Evolutionary conservation across 2,888 invertebrate species (phyloP).

Genomic region (Agelastica alni): DNA sequence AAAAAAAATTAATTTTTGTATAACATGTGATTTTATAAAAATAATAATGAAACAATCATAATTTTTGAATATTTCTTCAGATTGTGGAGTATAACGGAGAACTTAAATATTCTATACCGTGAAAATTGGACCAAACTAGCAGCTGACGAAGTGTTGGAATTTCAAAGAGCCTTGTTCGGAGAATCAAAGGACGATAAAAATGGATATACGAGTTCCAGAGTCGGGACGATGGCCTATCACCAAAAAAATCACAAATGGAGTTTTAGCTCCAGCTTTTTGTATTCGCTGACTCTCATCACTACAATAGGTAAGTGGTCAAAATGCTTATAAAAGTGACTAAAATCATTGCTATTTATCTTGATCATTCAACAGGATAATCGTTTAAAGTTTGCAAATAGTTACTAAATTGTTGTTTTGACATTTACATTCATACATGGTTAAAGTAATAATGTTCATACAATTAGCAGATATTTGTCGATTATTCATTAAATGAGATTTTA

Average conservation of each 20-base stretch:
- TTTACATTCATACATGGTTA: too few relatives aligned
- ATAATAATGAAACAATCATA: too few relatives aligned
- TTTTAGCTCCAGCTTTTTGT: conserved; percentile 89
- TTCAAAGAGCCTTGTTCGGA: conserved; percentile 69
- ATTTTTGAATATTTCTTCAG: too few relatives aligned
- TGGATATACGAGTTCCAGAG: conserved; percentile 54
- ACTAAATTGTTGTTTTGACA: too few relatives aligned
- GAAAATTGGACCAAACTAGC: conserved; percentile 91
- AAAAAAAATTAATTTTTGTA: too few relatives aligned
- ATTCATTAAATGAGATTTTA: not conserved
- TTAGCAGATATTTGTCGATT: too few relatives aligned
- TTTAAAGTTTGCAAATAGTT: too few relatives aligned
- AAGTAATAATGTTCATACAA: too few relatives aligned
- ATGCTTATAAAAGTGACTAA: too few relatives aligned
- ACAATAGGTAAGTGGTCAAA: conserved; percentile 86
- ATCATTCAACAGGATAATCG: too few relatives aligned
- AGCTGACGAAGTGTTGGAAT: conserved; percentile 83
- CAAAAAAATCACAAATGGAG: conserved; percentile 76
- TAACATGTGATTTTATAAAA: too few relatives aligned
- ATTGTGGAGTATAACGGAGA: conserved; percentile 84
- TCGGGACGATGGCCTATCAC: conserved; percentile 48
- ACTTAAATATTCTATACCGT: conserved; percentile 85
- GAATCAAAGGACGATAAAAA: conserved; percentile 50
- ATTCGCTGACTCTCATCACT: conserved; percentile 91
- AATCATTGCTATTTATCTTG: too few relatives aligned